These are phyloP conservation scores for Spongia lamella DNA, from an alignment of 37 sponge, comb jelly and placozoan genomes.

Conservation along the genomic window DNA sequence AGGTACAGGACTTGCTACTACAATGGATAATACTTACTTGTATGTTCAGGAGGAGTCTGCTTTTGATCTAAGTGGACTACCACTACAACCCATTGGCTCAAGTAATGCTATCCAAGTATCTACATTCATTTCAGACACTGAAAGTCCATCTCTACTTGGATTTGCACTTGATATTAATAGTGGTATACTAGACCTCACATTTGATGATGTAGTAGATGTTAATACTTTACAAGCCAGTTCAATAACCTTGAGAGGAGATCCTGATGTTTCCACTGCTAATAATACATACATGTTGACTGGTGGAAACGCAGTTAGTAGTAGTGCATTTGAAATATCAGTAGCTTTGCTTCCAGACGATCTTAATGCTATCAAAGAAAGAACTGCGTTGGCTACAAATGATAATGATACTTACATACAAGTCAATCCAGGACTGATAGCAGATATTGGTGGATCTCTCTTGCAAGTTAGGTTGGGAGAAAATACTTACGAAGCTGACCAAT, in stretches of 20 bases:
- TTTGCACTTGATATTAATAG: constrained; percentile 69
- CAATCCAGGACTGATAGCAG: constrained; percentile 36
- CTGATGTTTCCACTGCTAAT: constrained; percentile 7
- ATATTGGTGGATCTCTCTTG: constrained; percentile 38
- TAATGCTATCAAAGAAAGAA: constrained; percentile 60
- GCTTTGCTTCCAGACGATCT: constrained; percentile 51
- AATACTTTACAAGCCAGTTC: constrained; percentile 43
- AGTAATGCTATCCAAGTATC: constrained; percentile 26
- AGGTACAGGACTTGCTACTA: constrained; percentile 41
- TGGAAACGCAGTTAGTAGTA: constrained; percentile 29
- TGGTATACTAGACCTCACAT: constrained; percentile 61
- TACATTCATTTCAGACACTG: constrained; percentile 35
- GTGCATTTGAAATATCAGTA: constrained; percentile 50
- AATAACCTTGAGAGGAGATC: constrained; percentile 57
- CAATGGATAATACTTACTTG: constrained; percentile 46
- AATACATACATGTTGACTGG: constrained; percentile 70
- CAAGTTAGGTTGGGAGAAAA: constrained; percentile 8
- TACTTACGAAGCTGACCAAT: constrained; percentile 18
- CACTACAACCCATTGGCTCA: constrained; percentile 5
- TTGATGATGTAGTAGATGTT: constrained; percentile 73
- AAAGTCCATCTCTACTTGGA: constrained; percentile 41
- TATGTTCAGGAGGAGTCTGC: constrained; percentile 38
- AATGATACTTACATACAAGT: constrained; percentile 55
- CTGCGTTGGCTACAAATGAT: constrained; percentile 30
- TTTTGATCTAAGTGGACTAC: constrained; percentile 59